A percentile compares a stretch with the other conserved stretches of the same genome.
phyloP scores from a whole-genome alignment of 2,113 vertebrate genomes.

The Stigmatopora argus region DNA sequence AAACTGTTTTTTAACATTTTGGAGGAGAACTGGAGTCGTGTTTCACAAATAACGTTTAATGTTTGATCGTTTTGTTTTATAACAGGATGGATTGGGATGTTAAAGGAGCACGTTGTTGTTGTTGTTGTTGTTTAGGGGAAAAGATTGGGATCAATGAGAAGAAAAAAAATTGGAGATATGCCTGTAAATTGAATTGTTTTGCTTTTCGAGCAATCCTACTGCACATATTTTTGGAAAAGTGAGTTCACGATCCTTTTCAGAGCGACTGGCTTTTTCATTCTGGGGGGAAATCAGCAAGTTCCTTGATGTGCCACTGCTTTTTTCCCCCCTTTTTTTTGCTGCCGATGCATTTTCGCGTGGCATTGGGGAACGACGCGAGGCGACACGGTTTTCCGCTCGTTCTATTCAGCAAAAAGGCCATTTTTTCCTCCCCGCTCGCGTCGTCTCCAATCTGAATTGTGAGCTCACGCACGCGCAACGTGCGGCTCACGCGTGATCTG shows the following conservation, averaged over 20 bases:
- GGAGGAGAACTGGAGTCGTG: too few species aligned
- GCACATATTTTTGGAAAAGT: too few species aligned
- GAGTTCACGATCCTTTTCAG: constrained; percentile 29
- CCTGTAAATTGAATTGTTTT: too few species aligned
- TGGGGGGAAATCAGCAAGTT: constrained; percentile 45
- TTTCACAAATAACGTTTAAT: too few species aligned
- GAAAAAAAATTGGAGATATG: too few species aligned
- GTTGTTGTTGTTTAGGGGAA: constrained; percentile 1
- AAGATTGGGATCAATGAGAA: too few species aligned
- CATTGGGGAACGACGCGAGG: constrained; percentile 50
- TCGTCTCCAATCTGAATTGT: constrained; percentile 34
- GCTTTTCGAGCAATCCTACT: too few species aligned
- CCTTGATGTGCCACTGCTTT: constrained; percentile 32
- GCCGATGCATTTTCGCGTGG: constrained; percentile 13
- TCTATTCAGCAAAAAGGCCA: constrained; percentile 45
- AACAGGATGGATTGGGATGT: too few species aligned
- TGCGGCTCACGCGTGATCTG: not conserved
- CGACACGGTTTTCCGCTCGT: constrained; percentile 51
- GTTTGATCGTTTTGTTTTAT: too few species aligned
- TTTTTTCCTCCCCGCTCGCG: not conserved
- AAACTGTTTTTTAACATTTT: too few species aligned
- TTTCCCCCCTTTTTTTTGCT: constrained; percentile 17
- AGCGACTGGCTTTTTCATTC: constrained; percentile 19
- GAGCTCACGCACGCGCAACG: not conserved
- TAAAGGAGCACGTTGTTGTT: too few species aligned